Evolutionary conservation across 2,888 invertebrate genomes (phyloP).

Genomic region (Homarus gammarus): DNA sequence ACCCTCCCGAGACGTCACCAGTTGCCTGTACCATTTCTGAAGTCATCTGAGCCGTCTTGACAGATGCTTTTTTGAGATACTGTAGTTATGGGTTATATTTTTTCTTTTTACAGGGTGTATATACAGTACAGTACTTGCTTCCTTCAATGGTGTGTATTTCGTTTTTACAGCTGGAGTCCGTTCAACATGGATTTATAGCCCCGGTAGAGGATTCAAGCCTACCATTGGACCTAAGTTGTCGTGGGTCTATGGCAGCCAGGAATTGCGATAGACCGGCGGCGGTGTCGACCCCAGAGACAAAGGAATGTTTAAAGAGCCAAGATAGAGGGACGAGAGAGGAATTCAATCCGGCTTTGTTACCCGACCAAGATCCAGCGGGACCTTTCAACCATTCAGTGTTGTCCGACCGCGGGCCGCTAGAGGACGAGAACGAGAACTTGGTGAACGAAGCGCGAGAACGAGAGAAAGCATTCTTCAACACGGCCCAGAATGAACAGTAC

Average conservation of each 20-base stretch:
- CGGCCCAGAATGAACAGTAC: slow-evolving; percentile 69
- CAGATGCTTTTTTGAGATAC: too few species aligned
- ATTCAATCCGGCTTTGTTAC: background rate
- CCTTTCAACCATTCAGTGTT: slow-evolving; percentile 44
- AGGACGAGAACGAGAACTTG: slow-evolving; percentile 73
- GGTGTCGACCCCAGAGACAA: slow-evolving; percentile 19
- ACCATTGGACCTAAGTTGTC: slow-evolving; percentile 68
- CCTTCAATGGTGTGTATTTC: background rate
- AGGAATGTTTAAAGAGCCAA: slow-evolving; percentile 2
- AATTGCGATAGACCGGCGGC: slow-evolving; percentile 20
- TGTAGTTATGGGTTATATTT: too few species aligned
- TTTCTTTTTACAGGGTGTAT: too few species aligned
- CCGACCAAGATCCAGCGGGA: background rate
- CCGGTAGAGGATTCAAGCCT: slow-evolving; percentile 27
- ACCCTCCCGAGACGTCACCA: too few species aligned
- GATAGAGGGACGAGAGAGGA: slow-evolving; percentile 11
- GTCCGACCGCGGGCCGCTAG: slow-evolving; percentile 61
- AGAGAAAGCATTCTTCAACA: slow-evolving; percentile 72
- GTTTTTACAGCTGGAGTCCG: slow-evolving; percentile 23
- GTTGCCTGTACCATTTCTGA: too few species aligned
- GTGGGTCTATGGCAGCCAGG: slow-evolving; percentile 25
- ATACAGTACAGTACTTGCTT: too few species aligned
- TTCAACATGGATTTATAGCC: background rate
- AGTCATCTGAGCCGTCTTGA: too few species aligned
- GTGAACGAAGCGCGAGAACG: slow-evolving; percentile 73